Conservation (phyloP, 2,888 invertebrate species). For the Xanthorhoe spadicearia region DNA sequence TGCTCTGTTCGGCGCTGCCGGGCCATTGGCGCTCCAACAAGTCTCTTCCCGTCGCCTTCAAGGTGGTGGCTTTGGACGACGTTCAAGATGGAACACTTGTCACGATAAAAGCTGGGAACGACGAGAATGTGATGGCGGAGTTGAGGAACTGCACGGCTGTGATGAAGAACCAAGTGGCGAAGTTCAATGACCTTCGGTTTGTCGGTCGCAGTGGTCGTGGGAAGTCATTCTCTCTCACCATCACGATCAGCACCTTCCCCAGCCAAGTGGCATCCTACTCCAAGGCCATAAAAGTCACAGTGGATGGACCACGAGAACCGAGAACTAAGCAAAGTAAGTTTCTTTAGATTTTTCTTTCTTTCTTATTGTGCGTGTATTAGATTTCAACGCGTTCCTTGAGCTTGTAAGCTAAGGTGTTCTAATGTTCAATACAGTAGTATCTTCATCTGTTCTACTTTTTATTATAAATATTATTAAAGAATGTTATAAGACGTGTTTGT, state of each 20-base stretch:
- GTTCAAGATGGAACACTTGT: constrained; percentile 97
- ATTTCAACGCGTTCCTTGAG: constrained; percentile 36
- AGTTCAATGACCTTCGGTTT: constrained; percentile 99
- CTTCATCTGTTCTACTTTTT: not conserved
- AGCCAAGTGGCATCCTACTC: constrained; percentile 96
- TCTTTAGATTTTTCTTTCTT: constrained; percentile 22
- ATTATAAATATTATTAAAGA: not conserved
- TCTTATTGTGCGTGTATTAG: constrained; percentile 32
- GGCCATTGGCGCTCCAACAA: constrained; percentile 99
- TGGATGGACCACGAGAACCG: constrained; percentile 99
- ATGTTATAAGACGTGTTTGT: no score
- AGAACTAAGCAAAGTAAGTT: constrained; percentile 98
- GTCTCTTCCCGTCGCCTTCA: constrained; percentile 97
- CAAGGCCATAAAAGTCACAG: constrained; percentile 99
- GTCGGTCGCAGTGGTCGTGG: constrained; percentile 98
- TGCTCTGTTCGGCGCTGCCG: constrained; percentile 97
- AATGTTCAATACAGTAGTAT: no score
- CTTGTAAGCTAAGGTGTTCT: constrained; percentile 19
- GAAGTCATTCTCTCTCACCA: constrained; percentile 97
- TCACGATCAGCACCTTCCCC: constrained; percentile 92
- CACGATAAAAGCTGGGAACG: constrained; percentile 97
- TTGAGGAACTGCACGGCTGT: constrained; percentile 96
- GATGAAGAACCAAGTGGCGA: constrained; percentile 99
- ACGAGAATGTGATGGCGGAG: constrained; percentile 98
- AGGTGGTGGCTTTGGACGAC: constrained; percentile 97